Conservation (phyloP, 2,797 vertebrate species). For the Silurus lanzhouensis region DNA sequence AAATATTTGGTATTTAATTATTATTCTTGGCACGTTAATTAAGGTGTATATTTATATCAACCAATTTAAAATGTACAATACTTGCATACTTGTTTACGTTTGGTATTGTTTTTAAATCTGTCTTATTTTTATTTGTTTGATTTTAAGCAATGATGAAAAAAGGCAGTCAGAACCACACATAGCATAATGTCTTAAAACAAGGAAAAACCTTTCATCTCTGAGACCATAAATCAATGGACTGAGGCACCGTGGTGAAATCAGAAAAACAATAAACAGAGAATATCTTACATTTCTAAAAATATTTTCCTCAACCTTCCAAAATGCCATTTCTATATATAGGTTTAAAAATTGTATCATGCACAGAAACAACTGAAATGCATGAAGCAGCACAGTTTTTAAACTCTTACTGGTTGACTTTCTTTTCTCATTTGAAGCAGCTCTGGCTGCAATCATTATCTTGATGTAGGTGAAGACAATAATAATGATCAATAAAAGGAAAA, state of each 20-base stretch:
- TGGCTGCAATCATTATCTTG: conserved; percentile 54
- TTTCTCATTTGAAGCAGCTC: conserved; percentile 17
- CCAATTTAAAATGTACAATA: too few species aligned
- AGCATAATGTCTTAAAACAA: conserved; percentile 1
- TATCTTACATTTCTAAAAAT: conserved; percentile 54
- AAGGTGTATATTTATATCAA: too few species aligned
- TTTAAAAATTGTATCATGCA: too few species aligned
- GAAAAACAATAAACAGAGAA: conserved; percentile 61
- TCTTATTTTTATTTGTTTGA: conserved; percentile 1
- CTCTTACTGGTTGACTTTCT: conserved; percentile 13
- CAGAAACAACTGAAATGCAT: too few species aligned
- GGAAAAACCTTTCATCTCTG: conserved; percentile 47
- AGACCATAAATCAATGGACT: conserved; percentile 69
- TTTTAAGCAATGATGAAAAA: neutral
- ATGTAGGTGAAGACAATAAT: conserved; percentile 49
- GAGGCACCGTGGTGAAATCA: conserved; percentile 61
- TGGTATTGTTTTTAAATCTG: too few species aligned
- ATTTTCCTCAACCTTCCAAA: conserved; percentile 26
- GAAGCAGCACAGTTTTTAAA: too few species aligned
- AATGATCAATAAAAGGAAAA: conserved; percentile 35
- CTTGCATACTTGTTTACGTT: too few species aligned
- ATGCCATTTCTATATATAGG: too few species aligned
- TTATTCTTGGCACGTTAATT: too few species aligned
- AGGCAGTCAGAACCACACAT: neutral
- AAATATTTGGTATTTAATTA: too few species aligned